Percentiles rank a stretch among this genome's conserved stretches.
Evolutionary conservation across 2,113 vertebrate species (phyloP).

Genomic region (Nerophis ophidion): DNA sequence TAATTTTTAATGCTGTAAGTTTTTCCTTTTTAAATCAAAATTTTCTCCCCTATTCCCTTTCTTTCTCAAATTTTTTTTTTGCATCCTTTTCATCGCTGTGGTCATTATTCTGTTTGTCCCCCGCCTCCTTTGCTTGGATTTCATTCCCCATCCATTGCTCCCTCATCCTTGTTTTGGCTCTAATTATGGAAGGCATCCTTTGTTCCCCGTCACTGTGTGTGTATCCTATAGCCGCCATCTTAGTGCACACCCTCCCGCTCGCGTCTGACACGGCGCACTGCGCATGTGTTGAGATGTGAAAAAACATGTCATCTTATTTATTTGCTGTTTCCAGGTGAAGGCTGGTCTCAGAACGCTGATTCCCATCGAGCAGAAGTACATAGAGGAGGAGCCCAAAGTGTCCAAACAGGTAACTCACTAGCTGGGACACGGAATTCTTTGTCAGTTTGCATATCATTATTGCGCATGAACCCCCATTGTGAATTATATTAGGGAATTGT

Average conservation of each 20-base stretch:
- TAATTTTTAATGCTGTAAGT: constrained; percentile 99
- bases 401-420: constrained; percentile 90
- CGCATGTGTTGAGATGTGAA: constrained; percentile 32
- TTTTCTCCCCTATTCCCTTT: constrained; percentile 31
- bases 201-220: constrained; percentile 58
- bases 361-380: constrained; percentile 96
- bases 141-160: constrained; percentile 55
- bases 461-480: no score
- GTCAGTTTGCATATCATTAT: no score
- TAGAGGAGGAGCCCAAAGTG: constrained; percentile 94
- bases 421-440: constrained; percentile 12
- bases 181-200: constrained; percentile 73
- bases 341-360: constrained; percentile 91
- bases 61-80: constrained; percentile 30
- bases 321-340: constrained; percentile 79
- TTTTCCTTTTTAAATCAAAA: constrained; percentile 66
- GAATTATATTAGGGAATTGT: no score
- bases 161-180: constrained; percentile 65
- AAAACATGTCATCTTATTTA: background rate
- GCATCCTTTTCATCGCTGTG: constrained; percentile 37
- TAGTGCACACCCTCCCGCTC: constrained; percentile 46
- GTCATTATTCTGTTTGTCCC: constrained; percentile 63
- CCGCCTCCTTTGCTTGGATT: constrained; percentile 36
- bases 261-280: constrained; percentile 42
- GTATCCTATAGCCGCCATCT: constrained; percentile 69